These are phyloP conservation scores for Anorthoa munda DNA, from an alignment of 2,888 invertebrate species.

Conservation along the genomic window DNA sequence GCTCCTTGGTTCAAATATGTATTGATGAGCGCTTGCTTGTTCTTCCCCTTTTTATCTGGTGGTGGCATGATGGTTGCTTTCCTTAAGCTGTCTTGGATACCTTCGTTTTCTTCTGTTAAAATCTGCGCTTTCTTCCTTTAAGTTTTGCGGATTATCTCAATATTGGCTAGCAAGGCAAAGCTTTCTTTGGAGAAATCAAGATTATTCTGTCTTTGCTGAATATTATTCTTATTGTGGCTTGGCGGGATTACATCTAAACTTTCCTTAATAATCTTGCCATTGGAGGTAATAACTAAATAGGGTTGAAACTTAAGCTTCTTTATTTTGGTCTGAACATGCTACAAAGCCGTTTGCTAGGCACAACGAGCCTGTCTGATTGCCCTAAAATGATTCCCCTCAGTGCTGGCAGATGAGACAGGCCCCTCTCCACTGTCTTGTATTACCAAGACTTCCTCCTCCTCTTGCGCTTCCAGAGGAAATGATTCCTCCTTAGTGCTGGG, in stretches of 20 bases:
- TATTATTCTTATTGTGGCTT: background rate
- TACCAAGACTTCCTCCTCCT: too few species aligned
- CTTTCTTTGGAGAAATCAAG: background rate
- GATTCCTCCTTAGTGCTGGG: too few species aligned
- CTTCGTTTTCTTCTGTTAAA: constrained; percentile 18
- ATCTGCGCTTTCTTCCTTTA: too few species aligned
- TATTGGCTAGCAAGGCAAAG: constrained; percentile 15
- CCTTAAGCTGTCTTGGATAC: background rate
- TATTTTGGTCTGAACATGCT: background rate
- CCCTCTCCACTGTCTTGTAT: too few species aligned
- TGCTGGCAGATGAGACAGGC: too few species aligned
- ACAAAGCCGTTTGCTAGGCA: background rate
- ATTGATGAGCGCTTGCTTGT: constrained; percentile 92
- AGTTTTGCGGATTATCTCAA: background rate
- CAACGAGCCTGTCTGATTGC: background rate
- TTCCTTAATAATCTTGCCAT: background rate
- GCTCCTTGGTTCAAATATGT: constrained; percentile 94
- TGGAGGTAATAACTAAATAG: background rate
- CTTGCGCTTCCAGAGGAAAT: too few species aligned
- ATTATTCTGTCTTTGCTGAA: constrained; percentile 5
- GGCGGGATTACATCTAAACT: background rate
- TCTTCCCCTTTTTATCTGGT: constrained; percentile 77
- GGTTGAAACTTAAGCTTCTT: background rate
- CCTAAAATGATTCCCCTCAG: too few species aligned
- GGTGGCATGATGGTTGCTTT: constrained; percentile 76